Percentiles rank a stretch among this genome's conserved stretches.
Conservation (phyloP, 1,140 invertebrate genomes). For the Lysiphlebus fabarum region DNA sequence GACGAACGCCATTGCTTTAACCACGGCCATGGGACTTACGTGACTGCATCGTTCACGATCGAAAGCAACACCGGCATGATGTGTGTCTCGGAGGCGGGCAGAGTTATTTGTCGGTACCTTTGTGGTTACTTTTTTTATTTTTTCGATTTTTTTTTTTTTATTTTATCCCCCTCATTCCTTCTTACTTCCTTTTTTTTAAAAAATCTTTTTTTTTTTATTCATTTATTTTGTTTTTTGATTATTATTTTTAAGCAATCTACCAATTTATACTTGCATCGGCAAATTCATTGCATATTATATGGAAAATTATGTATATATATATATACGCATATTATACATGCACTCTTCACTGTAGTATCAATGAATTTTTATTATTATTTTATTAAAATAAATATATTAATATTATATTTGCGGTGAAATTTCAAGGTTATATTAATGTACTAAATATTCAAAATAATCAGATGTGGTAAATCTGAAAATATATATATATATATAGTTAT, state of each 20-base stretch:
- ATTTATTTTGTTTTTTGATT: background rate
- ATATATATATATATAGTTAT: too few species aligned
- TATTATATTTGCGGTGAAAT: too few species aligned
- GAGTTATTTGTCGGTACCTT: slow-evolving; percentile 26
- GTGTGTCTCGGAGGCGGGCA: slow-evolving; percentile 20
- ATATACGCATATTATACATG: too few species aligned
- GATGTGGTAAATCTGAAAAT: too few species aligned
- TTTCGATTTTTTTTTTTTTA: slow-evolving; percentile 9
- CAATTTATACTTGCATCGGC: too few species aligned
- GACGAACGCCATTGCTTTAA: slow-evolving; percentile 18
- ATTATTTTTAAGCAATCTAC: too few species aligned
- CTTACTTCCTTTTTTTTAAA: background rate
- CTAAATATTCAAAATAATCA: too few species aligned
- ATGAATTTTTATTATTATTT: background rate
- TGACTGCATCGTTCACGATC: slow-evolving; percentile 22
- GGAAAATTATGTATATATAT: too few species aligned
- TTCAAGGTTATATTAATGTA: too few species aligned
- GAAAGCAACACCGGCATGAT: slow-evolving; percentile 6
- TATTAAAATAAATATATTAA: background rate
- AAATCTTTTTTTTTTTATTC: slow-evolving; percentile 2
- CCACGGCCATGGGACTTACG: slow-evolving; percentile 21
- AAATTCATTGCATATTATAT: too few species aligned
- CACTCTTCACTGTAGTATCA: slow-evolving; percentile 7
- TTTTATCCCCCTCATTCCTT: slow-evolving; percentile 1
- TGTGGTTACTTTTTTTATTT: slow-evolving; percentile 18